These are phyloP conservation scores for Calliphora vomitoria DNA, from an alignment of 2,888 invertebrate genomes.

Conservation along the genomic window DNA sequence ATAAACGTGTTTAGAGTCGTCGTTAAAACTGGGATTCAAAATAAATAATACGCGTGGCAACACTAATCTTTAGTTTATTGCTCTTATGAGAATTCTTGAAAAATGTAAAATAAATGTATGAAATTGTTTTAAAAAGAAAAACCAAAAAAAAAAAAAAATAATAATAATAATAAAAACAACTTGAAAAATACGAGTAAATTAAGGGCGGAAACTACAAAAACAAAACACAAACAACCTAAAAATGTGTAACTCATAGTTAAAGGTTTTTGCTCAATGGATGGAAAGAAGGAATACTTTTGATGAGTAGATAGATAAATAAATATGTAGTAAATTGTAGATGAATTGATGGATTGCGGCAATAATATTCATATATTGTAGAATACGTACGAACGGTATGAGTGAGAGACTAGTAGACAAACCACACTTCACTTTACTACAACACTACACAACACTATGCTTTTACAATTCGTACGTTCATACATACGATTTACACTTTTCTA, in stretches of 20 bases:
- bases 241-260: background rate
- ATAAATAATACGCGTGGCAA: background rate
- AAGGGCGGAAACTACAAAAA: slow-evolving; percentile 70
- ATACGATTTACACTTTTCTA: background rate
- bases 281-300: background rate
- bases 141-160: no score
- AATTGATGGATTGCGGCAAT: slow-evolving; percentile 42
- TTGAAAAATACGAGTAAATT: slow-evolving; percentile 54
- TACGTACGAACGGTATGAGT: background rate
- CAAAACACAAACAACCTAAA: slow-evolving; percentile 42
- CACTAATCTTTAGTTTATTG: slow-evolving; percentile 34
- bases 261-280: slow-evolving; percentile 41
- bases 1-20: background rate
- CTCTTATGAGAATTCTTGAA: slow-evolving; percentile 43
- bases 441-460: background rate
- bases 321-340: slow-evolving; percentile 2
- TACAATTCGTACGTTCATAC: background rate
- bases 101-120: background rate
- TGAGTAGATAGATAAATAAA: background rate
- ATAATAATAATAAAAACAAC: slow-evolving; percentile 52
- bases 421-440: slow-evolving; percentile 1
- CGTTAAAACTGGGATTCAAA: background rate
- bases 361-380: background rate
- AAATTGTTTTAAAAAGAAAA: slow-evolving; percentile 1
- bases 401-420: background rate